Base-by-base conservation (phyloP, 2,888 invertebrate genomes). In the Mesoligia furuncula region DNA sequence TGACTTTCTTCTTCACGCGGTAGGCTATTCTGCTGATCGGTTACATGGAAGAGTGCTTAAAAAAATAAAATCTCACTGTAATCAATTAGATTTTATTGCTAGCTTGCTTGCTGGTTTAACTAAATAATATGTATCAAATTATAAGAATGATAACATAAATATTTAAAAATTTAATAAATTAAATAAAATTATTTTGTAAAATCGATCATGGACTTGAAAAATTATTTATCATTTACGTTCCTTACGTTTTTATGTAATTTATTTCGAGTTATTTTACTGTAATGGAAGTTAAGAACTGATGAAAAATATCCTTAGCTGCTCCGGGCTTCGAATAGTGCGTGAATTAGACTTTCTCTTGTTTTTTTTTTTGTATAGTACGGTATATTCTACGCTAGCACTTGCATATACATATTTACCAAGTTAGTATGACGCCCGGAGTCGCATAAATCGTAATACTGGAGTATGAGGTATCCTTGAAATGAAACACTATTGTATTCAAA, bases 401-500 rank as follows among this genome's bases (percentile, higher is more conserved):
- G 57, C n/a, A 48, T 59, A 42, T n/a, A n/a, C n/a, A n/a, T 31
- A 51, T 59, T 74, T 27, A 57, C 36, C 20, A 31, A 57, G 17
- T 36, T 80, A 48, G 42, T 80, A 51, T 54, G 64, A 31, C n/a
- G 31, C 8, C 57, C 24, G 39, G 13, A 65, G 67, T 39, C 17
- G 27, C 51, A 62, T 80, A 42, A 68, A 61, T 69, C 11, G 31
- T 36, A 57, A 27, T 65, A 77, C 39, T 71, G 72, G 70, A 77
- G 13, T 83, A 74, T 80, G 76, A 81, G 59, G 68, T 70, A 75
- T 77, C 77, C 75, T 86, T 80, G 76, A 82, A 84, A 75, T 75
- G 36, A 73, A 80, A 85, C 74, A 72, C 85, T 83, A 89, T 91
- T 91, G 89, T 91, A 89, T 90, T 89, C 79, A 84, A 89, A 89